A percentile compares a stretch with the other conserved stretches of the same genome.
These are phyloP conservation scores for Dolomedes plantarius DNA, from an alignment of 2,888 invertebrate species.

Conservation along the genomic window DNA sequence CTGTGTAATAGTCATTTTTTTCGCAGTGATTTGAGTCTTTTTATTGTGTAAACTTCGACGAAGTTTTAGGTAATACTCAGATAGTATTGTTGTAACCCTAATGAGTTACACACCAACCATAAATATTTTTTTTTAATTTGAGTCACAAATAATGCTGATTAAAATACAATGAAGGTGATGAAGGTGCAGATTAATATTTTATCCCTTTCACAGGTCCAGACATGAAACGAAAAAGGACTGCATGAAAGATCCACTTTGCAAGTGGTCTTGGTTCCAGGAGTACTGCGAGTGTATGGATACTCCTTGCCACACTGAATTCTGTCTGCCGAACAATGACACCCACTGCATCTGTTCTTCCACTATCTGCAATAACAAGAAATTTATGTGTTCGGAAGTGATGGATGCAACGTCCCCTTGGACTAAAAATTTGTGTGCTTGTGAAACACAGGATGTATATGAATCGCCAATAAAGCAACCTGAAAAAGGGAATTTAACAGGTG, in stretches of 20 bases:
- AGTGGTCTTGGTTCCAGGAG: slow-evolving; percentile 57
- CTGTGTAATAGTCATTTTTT: too few relatives aligned
- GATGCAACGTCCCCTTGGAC: not conserved
- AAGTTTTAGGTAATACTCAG: too few relatives aligned
- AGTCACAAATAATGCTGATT: too few relatives aligned
- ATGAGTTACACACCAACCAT: too few relatives aligned
- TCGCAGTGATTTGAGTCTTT: too few relatives aligned
- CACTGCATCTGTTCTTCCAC: slow-evolving; percentile 23
- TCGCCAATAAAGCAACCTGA: too few relatives aligned
- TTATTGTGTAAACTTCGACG: too few relatives aligned
- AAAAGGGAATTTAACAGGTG: too few relatives aligned
- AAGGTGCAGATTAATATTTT: too few relatives aligned
- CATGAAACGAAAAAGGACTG: not conserved
- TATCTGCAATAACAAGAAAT: not conserved
- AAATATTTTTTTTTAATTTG: too few relatives aligned
- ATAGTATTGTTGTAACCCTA: too few relatives aligned
- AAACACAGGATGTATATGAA: not conserved
- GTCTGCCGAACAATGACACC: slow-evolving; percentile 1
- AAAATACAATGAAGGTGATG: too few relatives aligned
- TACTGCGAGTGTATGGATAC: not conserved
- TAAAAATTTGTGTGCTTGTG: not conserved
- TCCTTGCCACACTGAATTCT: slow-evolving; percentile 43
- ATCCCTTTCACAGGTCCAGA: not conserved
- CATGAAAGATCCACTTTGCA: slow-evolving; percentile 23
- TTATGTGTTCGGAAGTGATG: not conserved